Conservation (phyloP, 2,797 vertebrate genomes). For the Psittacula echo region DNA sequence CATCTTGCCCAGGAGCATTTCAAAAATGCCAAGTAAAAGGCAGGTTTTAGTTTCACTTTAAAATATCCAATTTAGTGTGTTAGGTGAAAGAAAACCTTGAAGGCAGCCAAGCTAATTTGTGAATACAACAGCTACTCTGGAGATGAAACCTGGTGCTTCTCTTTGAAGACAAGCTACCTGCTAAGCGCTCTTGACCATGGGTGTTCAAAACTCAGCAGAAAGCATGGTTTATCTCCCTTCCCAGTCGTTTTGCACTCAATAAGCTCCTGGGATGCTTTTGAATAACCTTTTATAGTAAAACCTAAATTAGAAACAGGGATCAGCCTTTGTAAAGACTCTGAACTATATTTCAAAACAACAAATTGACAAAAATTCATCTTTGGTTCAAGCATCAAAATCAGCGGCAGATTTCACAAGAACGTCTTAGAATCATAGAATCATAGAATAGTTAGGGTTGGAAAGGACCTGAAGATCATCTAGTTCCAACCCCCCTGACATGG, state of each 20-base stretch:
- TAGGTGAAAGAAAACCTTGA: neutral
- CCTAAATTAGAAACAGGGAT: neutral
- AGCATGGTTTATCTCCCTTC: neutral
- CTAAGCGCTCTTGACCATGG: neutral
- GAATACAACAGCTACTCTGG: neutral
- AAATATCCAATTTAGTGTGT: neutral
- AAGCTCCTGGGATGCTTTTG: neutral
- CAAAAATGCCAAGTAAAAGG: neutral
- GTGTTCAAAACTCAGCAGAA: neutral
- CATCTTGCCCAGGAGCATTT: neutral
- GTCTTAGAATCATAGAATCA: neutral
- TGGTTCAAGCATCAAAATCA: neutral
- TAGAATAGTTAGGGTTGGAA: too few relatives aligned
- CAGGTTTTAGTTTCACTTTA: neutral
- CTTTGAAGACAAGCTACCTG: neutral
- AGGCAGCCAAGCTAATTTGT: neutral
- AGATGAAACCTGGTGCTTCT: neutral
- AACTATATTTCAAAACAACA: neutral
- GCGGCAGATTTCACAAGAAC: neutral
- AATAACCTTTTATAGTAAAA: neutral
- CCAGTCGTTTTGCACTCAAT: neutral
- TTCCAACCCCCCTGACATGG: too few relatives aligned
- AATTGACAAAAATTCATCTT: neutral
- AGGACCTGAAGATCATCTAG: too few relatives aligned
- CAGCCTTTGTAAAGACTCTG: neutral